A percentile compares a stretch with the other conserved stretches of the same genome.
Conservation (phyloP, 2,113 vertebrate genomes). For the Hypomesus transpacificus region DNA sequence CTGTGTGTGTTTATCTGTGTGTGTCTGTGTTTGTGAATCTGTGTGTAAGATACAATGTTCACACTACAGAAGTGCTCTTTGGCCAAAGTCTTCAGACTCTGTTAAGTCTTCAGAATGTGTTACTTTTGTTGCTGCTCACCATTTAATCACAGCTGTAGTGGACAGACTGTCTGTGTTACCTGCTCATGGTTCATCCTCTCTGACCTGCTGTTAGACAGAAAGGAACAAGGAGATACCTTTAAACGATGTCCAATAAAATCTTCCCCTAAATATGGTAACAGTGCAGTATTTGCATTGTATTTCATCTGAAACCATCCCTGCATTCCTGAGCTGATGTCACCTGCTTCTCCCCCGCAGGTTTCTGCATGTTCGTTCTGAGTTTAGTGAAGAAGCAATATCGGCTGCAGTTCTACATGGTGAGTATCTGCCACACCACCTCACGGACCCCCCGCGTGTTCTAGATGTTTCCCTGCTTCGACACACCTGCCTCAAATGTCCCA, state of each 20-base stretch:
- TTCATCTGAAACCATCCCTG: not conserved
- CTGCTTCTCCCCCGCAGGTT: conserved; percentile 77
- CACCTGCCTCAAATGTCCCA: too few relatives aligned
- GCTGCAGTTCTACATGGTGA: conserved; percentile 99
- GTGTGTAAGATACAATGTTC: too few relatives aligned
- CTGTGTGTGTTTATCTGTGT: too few relatives aligned
- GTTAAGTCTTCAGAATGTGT: too few relatives aligned
- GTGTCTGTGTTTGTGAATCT: too few relatives aligned
- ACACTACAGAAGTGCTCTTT: not conserved
- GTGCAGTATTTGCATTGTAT: too few relatives aligned
- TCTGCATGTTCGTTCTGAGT: conserved; percentile 99
- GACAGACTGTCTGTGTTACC: not conserved
- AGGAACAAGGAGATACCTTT: not conserved
- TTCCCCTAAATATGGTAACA: too few relatives aligned
- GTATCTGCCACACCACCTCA: conserved; percentile 72
- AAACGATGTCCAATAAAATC: too few relatives aligned
- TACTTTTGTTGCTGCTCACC: not conserved
- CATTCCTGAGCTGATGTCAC: not conserved
- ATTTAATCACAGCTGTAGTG: not conserved
- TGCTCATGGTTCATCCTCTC: not conserved
- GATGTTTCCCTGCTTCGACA: too few relatives aligned
- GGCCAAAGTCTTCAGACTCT: not conserved
- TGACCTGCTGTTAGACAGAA: not conserved
- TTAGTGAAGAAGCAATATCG: conserved; percentile 99
- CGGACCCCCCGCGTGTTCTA: not conserved